These are phyloP conservation scores for Perca schrenkii DNA, from an alignment of 2,113 vertebrate genomes.

Conservation along the genomic window DNA sequence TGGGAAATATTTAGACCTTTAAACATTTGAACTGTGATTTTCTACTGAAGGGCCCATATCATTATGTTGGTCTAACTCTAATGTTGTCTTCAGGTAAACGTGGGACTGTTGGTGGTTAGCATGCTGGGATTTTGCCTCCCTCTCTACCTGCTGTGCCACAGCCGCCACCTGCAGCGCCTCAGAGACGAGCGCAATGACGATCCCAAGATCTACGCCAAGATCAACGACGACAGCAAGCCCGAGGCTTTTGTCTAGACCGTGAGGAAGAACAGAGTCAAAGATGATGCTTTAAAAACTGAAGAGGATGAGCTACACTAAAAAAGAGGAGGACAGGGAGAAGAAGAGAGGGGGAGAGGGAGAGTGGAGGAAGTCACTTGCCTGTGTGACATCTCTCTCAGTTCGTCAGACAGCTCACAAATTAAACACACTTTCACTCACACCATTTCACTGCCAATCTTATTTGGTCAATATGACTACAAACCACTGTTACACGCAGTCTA, in stretches of 20 bases:
- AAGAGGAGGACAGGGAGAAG: neutral
- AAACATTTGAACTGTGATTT: neutral
- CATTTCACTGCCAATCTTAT: slow-evolving; percentile 20
- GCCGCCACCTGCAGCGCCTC: slow-evolving; percentile 86
- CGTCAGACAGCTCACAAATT: neutral
- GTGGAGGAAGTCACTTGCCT: neutral
- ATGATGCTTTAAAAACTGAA: neutral
- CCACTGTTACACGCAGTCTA: slow-evolving; percentile 53
- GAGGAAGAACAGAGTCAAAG: slow-evolving; percentile 20
- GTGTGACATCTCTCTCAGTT: slow-evolving; percentile 16
- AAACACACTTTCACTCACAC: slow-evolving; percentile 33
- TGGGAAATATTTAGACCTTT: neutral
- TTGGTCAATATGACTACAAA: slow-evolving; percentile 44
- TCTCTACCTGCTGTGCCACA: slow-evolving; percentile 92
- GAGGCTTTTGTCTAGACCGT: slow-evolving; percentile 90
- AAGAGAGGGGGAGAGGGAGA: neutral
- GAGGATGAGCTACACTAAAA: neutral
- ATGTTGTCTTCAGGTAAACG: slow-evolving; percentile 88
- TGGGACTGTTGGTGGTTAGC: slow-evolving; percentile 91
- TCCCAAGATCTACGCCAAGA: slow-evolving; percentile 92
- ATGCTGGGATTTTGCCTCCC: slow-evolving; percentile 97
- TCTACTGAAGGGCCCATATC: neutral
- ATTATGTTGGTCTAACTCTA: neutral
- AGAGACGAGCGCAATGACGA: slow-evolving; percentile 88
- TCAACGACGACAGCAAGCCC: slow-evolving; percentile 86